A percentile compares a stretch with the other conserved stretches of the same genome.
These are phyloP conservation scores for Maniola hyperantus DNA, from an alignment of 2,888 invertebrate species.

Conservation along the genomic window DNA sequence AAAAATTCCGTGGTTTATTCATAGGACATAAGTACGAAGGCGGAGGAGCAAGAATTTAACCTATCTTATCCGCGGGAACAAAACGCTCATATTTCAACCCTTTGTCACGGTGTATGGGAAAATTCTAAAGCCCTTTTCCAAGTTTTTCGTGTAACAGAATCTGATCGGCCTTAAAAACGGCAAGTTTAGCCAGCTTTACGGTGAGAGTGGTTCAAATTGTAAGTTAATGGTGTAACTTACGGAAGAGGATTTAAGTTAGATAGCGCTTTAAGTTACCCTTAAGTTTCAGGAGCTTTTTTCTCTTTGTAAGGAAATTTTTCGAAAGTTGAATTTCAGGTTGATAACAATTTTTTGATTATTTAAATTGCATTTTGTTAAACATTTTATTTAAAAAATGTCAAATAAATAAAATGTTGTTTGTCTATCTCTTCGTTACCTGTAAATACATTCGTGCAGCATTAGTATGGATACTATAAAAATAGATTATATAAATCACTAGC, in stretches of 20 bases:
- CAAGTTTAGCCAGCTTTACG: background rate
- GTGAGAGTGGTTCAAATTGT: slow-evolving; percentile 1
- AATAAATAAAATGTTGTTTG: too few species aligned
- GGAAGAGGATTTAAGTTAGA: background rate
- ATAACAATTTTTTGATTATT: background rate
- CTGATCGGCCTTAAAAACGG: slow-evolving; percentile 10
- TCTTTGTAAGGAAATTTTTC: background rate
- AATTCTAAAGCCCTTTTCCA: slow-evolving; percentile 22
- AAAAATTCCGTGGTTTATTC: slow-evolving; percentile 39
- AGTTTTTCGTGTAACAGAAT: background rate
- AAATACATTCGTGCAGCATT: too few species aligned
- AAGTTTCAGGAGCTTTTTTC: background rate
- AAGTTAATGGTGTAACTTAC: slow-evolving; percentile 19
- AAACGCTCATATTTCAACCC: slow-evolving; percentile 47
- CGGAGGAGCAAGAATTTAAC: slow-evolving; percentile 48
- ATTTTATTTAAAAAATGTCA: too few species aligned
- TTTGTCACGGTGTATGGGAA: slow-evolving; percentile 43
- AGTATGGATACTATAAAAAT: too few species aligned
- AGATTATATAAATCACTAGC: too few species aligned
- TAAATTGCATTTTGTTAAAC: too few species aligned
- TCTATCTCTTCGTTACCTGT: too few species aligned
- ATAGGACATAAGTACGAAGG: slow-evolving; percentile 45
- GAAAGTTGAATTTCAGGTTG: background rate
- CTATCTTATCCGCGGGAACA: slow-evolving; percentile 48
- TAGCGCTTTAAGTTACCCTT: background rate